Evolutionary conservation across 2,797 vertebrate genomes (phyloP), one percentile per base, ranked within the genome.

Genomic region (Etheostoma nigrum): DNA sequence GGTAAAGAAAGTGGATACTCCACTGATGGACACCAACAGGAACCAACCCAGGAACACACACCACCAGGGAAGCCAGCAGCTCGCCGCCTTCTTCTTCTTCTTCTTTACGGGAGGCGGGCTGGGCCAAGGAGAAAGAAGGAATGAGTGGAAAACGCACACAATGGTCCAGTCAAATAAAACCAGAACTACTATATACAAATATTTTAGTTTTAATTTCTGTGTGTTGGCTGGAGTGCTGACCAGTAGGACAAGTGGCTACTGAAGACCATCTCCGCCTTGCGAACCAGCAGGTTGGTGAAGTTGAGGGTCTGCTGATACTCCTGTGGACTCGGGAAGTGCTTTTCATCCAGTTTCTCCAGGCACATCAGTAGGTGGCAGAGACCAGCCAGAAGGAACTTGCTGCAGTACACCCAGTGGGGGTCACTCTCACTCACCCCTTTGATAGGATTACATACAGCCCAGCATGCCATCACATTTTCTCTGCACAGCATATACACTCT

Each of bases 61-160:
- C 96, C 96, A 96, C 96, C 96, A 96, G 60, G 96, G 96, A 59
- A 96, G 92, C 85, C 91, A 91, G 75, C 89, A 94, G 47, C 86
- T 66, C 0, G 66, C 16, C 0, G 86, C 67, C 13, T 4, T 82
- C 76, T 86, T 89, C 78, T 85, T 92, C 74, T 74, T 84, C 59
- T 64, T 86, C 27, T 61, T 88, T 36, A 87, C 80, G 0, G 82
- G 83, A 42, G 75, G 71, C 0, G 91, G 89, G 53, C 95, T 95
- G 81, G 21, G 2, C n/a, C 25, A 44, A 60, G 16, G 62, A 21
- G 10, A 76, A 36, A 25, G 4, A 10, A 66, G 15, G 21, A 53
- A 52, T 2, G 2, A 64, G 12, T 55, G 7, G 18, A 21, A 70
- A 65, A 23, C 19, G 60, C 2, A 18, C 1, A 27, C 63, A 7